Conservation (phyloP, 2,888 invertebrate genomes). For the Leptopilina syphax region DNA sequence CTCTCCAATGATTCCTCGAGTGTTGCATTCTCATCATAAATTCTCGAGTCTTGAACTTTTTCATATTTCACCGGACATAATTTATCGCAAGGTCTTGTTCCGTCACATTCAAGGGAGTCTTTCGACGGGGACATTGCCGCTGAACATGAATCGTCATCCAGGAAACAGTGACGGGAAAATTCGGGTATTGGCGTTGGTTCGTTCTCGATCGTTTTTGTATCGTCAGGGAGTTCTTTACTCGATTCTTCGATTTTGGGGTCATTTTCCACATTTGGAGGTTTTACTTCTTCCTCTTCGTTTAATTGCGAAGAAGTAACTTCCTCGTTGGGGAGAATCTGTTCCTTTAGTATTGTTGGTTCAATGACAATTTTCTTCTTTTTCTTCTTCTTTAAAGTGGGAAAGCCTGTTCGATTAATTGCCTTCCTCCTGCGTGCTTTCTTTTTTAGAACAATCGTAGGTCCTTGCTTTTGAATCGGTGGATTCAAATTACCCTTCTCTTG, state of each 20-base stretch:
- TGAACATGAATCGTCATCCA: slow-evolving; percentile 60
- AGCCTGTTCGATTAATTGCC: slow-evolving; percentile 91
- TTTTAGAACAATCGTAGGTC: slow-evolving; percentile 70
- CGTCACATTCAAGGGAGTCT: slow-evolving; percentile 70
- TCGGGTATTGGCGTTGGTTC: slow-evolving; percentile 48
- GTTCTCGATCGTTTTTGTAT: slow-evolving; percentile 17
- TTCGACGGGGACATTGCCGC: slow-evolving; percentile 69
- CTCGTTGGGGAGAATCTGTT: slow-evolving; percentile 45
- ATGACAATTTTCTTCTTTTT: slow-evolving; percentile 81
- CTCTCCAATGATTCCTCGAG: slow-evolving; percentile 71
- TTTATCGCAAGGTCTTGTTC: slow-evolving; percentile 68
- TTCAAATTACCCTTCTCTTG: neutral
- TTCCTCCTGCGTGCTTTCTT: slow-evolving; percentile 83
- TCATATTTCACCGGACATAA: slow-evolving; percentile 70
- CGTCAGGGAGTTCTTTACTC: slow-evolving; percentile 26
- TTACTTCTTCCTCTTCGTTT: slow-evolving; percentile 45
- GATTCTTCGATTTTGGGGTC: slow-evolving; percentile 12
- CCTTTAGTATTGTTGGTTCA: slow-evolving; percentile 43
- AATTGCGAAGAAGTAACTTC: slow-evolving; percentile 43
- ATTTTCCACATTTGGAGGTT: slow-evolving; percentile 20
- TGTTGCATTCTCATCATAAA: slow-evolving; percentile 74
- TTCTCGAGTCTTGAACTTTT: slow-evolving; percentile 70
- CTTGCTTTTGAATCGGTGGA: neutral
- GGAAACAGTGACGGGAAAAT: slow-evolving; percentile 54
- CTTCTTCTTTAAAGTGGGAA: slow-evolving; percentile 90